Evolutionary conservation across 2,113 vertebrate genomes (phyloP).

Genomic region (Aegotheles bennettii): DNA sequence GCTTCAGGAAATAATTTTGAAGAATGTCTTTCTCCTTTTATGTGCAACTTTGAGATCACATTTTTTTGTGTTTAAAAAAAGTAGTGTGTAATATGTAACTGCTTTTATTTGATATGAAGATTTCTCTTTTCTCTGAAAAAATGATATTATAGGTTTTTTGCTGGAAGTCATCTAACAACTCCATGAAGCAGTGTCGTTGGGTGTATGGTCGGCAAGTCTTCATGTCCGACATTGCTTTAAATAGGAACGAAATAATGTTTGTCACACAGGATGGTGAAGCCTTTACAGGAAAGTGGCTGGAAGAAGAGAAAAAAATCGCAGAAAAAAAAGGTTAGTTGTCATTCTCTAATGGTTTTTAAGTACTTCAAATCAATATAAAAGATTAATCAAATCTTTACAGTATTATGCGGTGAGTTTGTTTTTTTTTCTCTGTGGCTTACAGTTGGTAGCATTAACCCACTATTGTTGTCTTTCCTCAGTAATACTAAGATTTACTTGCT

Average conservation of each 20-base stretch:
- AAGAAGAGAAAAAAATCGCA: constrained; percentile 79
- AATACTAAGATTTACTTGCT: neutral
- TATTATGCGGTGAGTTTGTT: neutral
- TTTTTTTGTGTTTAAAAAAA: neutral
- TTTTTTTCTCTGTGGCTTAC: neutral
- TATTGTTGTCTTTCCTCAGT: neutral
- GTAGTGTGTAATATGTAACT: neutral
- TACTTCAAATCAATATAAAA: neutral
- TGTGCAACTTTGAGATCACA: neutral
- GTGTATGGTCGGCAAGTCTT: constrained; percentile 93
- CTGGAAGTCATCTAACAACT: constrained; percentile 84
- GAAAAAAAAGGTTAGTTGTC: constrained; percentile 88
- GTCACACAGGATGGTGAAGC: constrained; percentile 93
- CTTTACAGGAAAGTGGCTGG: constrained; percentile 89
- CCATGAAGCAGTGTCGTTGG: constrained; percentile 90
- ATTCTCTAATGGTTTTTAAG: neutral
- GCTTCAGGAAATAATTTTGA: neutral
- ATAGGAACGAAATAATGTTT: constrained; percentile 87
- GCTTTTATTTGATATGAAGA: neutral
- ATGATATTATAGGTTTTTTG: constrained; percentile 84
- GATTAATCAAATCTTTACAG: neutral
- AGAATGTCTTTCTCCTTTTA: neutral
- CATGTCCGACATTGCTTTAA: constrained; percentile 91
- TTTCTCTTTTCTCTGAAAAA: neutral
- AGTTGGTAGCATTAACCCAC: neutral